Evolutionary conservation across 2,113 vertebrate genomes (phyloP).

Genomic region (Psilopogon haemacephalus): DNA sequence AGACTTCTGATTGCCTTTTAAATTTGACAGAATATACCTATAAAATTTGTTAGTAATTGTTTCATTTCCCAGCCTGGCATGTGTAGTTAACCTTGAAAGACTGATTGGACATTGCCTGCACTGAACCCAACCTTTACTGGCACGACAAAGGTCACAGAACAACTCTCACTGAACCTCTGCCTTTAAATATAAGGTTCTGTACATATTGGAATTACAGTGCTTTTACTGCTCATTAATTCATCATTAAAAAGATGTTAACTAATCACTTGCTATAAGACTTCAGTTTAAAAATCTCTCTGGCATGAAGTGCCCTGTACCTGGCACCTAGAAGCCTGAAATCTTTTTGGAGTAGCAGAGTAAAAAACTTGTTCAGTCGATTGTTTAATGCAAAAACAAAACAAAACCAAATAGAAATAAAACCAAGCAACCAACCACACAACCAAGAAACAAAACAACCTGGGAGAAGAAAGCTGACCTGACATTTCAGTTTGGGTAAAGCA

Average conservation of each 20-base stretch:
- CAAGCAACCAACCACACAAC: too few species aligned
- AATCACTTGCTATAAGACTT: conserved; percentile 60
- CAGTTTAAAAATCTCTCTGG: conserved; percentile 54
- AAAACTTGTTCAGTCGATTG: not conserved
- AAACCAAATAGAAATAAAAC: too few species aligned
- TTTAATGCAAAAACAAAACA: too few species aligned
- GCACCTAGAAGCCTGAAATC: not conserved
- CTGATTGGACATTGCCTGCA: conserved; percentile 63
- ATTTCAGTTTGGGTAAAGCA: not conserved
- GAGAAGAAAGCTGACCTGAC: not conserved
- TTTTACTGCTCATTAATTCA: conserved; percentile 75
- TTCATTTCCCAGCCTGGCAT: conserved; percentile 79
- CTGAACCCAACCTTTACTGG: conserved; percentile 76
- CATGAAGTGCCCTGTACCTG: not conserved
- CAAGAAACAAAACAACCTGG: not conserved
- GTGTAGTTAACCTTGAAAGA: conserved; percentile 83
- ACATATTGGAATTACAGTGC: conserved; percentile 64
- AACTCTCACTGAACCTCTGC: conserved; percentile 55
- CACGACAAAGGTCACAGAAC: conserved; percentile 73
- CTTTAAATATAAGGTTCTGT: conserved; percentile 69
- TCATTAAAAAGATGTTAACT: conserved; percentile 75
- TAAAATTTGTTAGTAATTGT: conserved; percentile 81
- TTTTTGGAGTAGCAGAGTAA: not conserved
- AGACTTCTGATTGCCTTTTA: conserved; percentile 75
- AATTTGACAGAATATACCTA: conserved; percentile 77